These are phyloP conservation scores for Teleogryllus occipitalis DNA, from an alignment of 1,140 invertebrate genomes.

Conservation along the genomic window DNA sequence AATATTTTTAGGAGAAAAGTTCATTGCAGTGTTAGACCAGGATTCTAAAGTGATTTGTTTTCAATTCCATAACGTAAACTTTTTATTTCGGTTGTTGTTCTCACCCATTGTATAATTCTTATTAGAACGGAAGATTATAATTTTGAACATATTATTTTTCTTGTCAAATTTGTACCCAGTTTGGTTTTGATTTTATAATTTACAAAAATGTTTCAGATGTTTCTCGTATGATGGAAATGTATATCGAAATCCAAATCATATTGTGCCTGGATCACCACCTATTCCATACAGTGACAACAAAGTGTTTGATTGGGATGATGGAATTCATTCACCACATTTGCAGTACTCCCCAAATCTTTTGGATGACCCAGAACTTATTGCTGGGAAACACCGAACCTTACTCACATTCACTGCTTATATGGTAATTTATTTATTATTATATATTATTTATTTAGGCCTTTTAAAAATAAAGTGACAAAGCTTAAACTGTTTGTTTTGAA, in stretches of 20 bases:
- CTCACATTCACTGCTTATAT: constrained; percentile 94
- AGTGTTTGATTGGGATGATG: constrained; percentile 40
- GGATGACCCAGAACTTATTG: constrained; percentile 91
- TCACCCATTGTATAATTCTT: not conserved
- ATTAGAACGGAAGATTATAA: constrained; percentile 3
- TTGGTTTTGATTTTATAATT: not conserved
- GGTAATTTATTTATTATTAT: constrained; percentile 35
- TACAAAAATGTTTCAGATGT: constrained; percentile 47
- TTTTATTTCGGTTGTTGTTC: not conserved
- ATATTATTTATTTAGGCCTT: not conserved
- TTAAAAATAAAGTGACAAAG: too few species aligned
- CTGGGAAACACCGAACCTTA: constrained; percentile 87
- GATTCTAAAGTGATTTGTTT: too few species aligned
- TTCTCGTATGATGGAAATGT: constrained; percentile 63
- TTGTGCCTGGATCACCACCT: constrained; percentile 50
- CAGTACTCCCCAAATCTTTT: constrained; percentile 81
- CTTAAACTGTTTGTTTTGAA: not conserved
- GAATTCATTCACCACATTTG: constrained; percentile 33
- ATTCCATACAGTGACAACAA: constrained; percentile 37
- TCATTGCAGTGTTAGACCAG: too few species aligned
- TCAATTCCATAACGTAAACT: too few species aligned
- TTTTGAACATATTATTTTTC: constrained; percentile 7
- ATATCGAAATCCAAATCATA: constrained; percentile 44
- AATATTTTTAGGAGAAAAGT: too few species aligned
- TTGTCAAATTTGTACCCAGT: not conserved